Evolutionary conservation across 2,797 vertebrate genomes (phyloP).

Genomic region (Micropoecilia bifurca): DNA sequence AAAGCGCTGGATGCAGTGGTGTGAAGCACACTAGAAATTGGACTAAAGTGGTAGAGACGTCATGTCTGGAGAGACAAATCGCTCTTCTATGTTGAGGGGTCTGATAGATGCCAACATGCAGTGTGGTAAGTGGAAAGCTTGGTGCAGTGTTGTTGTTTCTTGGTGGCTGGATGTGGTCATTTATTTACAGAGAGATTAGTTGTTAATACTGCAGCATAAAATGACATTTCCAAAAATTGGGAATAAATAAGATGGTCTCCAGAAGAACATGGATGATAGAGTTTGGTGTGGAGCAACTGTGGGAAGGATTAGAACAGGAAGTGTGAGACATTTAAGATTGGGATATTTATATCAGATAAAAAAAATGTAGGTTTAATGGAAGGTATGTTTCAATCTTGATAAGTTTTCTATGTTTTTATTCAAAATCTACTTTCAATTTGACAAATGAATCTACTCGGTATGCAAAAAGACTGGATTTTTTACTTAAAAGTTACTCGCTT

Average conservation of each 20-base stretch:
- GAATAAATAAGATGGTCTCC: not conserved
- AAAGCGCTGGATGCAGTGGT: not conserved
- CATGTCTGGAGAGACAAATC: not conserved
- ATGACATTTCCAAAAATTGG: not conserved
- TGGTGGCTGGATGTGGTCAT: not conserved
- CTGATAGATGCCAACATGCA: not conserved
- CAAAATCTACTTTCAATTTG: not conserved
- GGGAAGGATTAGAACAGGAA: not conserved
- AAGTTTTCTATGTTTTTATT: not conserved
- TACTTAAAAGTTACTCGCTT: not conserved
- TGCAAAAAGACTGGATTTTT: not conserved
- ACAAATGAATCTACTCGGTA: not conserved
- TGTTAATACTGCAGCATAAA: not conserved
- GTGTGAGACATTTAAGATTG: not conserved
- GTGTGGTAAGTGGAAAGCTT: not conserved
- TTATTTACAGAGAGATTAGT: not conserved
- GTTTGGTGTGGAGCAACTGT: not conserved
- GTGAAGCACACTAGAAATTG: not conserved
- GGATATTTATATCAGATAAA: too few relatives aligned
- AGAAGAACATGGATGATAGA: not conserved
- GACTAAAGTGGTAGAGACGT: not conserved
- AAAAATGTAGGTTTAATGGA: not conserved
- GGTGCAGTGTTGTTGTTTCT: not conserved
- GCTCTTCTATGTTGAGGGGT: not conserved
- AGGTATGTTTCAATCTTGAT: not conserved